Percentiles rank a stretch among this genome's conserved stretches.
Conservation (phyloP, 2,797 vertebrate genomes). For the Notolabrus celidotus region DNA sequence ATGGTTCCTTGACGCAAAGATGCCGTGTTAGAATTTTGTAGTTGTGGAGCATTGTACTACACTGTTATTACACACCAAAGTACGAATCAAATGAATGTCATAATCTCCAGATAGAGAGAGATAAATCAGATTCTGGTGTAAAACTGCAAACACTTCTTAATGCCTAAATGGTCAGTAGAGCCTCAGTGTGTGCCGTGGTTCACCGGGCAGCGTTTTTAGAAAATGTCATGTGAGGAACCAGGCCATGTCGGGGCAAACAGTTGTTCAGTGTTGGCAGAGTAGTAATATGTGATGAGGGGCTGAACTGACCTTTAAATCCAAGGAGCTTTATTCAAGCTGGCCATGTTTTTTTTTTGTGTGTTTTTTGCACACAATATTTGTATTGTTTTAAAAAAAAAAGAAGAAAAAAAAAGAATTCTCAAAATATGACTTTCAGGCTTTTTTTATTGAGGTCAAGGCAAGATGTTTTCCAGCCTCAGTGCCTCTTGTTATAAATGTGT, state of each 20-base stretch:
- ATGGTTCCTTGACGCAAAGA: not conserved
- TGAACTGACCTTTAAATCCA: constrained; percentile 2
- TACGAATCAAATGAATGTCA: too few species aligned
- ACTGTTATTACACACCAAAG: not conserved
- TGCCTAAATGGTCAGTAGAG: not conserved
- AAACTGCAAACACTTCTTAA: too few species aligned
- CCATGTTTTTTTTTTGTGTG: not conserved
- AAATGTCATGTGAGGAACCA: not conserved
- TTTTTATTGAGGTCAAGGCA: too few species aligned
- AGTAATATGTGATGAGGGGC: not conserved
- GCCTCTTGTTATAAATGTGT: constrained; percentile 1
- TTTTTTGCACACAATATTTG: not conserved
- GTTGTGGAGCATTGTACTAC: not conserved
- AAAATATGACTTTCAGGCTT: too few species aligned
- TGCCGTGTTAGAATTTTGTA: not conserved
- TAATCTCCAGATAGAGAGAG: too few species aligned
- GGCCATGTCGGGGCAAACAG: not conserved
- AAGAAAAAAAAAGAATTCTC: too few species aligned
- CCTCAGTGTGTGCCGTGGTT: not conserved
- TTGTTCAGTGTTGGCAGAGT: too few species aligned
- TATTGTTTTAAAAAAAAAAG: not conserved
- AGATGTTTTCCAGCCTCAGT: too few species aligned
- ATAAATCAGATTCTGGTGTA: not conserved
- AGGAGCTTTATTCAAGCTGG: not conserved
- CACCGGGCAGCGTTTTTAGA: not conserved